phyloP scores from a whole-genome alignment of 2,888 invertebrate genomes.

The Apocheima hispidaria region DNA sequence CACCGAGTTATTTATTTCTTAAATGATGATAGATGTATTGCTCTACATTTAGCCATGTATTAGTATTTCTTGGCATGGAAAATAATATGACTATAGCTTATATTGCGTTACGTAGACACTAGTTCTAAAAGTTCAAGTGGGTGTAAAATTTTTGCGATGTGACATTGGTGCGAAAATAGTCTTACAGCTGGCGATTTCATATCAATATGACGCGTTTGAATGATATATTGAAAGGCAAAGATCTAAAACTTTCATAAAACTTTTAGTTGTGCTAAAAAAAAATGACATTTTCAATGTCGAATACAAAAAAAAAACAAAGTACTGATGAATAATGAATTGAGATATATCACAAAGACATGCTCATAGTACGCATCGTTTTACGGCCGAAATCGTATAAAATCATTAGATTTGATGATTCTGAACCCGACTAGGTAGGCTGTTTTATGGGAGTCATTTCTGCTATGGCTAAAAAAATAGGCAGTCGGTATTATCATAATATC shows the following conservation, averaged over 20 bases:
- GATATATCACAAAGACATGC: no score
- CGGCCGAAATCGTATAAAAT: no score
- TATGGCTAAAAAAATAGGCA: no score
- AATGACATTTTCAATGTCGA: neutral
- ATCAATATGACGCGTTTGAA: slow-evolving; percentile 42
- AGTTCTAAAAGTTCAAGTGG: slow-evolving; percentile 63
- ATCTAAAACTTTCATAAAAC: slow-evolving; percentile 10
- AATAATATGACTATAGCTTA: slow-evolving; percentile 41
- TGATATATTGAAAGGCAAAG: slow-evolving; percentile 32
- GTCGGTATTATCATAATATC: no score
- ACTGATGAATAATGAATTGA: no score
- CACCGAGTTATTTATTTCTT: slow-evolving; percentile 24
- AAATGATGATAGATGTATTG: slow-evolving; percentile 36
- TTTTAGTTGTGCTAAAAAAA: neutral
- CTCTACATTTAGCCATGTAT: slow-evolving; percentile 37
- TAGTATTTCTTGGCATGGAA: slow-evolving; percentile 47
- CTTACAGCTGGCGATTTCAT: slow-evolving; percentile 66
- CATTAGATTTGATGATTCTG: no score
- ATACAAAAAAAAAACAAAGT: no score
- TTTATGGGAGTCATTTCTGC: no score
- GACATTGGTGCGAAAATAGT: slow-evolving; percentile 77
- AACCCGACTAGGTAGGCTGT: no score
- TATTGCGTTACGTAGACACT: slow-evolving; percentile 44
- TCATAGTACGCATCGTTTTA: no score
- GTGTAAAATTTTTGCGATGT: slow-evolving; percentile 61